These are phyloP conservation scores for Meiosimyza platycephala DNA, from an alignment of 2,888 invertebrate species.

Conservation along the genomic window DNA sequence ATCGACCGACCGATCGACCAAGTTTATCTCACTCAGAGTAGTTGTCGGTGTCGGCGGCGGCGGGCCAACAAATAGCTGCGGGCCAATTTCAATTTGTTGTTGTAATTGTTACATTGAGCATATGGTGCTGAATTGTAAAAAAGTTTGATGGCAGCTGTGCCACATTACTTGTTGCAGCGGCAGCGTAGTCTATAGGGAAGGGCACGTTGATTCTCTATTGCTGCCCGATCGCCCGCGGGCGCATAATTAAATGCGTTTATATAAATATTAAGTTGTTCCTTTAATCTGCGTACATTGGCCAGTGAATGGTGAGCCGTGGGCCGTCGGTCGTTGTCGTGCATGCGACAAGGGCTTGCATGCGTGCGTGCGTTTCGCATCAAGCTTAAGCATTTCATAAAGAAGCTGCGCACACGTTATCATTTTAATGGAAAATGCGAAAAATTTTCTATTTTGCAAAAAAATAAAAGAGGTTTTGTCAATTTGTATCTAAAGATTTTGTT, in stretches of 20 bases:
- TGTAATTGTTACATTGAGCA: conserved; percentile 3
- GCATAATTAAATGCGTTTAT: conserved; percentile 29
- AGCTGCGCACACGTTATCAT: background rate
- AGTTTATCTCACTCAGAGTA: background rate
- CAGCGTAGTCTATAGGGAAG: background rate
- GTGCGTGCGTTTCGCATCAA: background rate
- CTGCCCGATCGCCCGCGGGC: background rate
- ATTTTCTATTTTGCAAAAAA: background rate
- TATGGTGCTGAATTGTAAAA: background rate
- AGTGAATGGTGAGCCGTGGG: too few relatives aligned
- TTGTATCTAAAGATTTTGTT: background rate
- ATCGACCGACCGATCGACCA: background rate
- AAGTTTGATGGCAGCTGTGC: background rate
- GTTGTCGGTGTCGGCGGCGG: background rate
- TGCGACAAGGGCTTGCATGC: background rate
- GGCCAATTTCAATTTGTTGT: background rate
- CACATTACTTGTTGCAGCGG: background rate
- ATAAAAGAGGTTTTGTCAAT: background rate
- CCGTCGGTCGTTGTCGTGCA: too few relatives aligned
- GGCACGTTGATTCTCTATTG: background rate
- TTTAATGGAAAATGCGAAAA: background rate
- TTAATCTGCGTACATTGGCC: conserved; percentile 25
- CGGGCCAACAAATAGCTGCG: background rate
- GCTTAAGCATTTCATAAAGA: background rate
- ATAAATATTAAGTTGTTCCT: conserved; percentile 31